These are phyloP conservation scores for Garrulus glandarius DNA, from an alignment of 2,797 vertebrate genomes.

Conservation along the genomic window DNA sequence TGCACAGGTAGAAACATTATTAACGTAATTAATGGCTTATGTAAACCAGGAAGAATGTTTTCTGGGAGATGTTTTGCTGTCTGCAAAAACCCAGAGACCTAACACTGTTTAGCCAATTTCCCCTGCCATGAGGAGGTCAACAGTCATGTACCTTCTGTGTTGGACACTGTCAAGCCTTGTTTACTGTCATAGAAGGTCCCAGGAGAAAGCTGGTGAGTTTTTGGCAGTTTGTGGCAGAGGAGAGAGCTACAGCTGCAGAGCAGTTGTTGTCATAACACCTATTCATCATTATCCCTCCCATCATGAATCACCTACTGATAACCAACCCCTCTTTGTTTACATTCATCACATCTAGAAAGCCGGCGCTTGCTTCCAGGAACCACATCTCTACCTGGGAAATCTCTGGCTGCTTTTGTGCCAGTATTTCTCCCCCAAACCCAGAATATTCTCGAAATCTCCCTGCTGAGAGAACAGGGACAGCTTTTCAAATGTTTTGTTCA, in stretches of 20 bases:
- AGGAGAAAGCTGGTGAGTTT: slow-evolving; percentile 46
- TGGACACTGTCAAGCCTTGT: slow-evolving; percentile 37
- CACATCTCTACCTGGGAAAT: slow-evolving; percentile 38
- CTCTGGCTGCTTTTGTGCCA: not conserved
- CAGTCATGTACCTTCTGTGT: slow-evolving; percentile 23
- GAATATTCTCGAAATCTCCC: slow-evolving; percentile 62
- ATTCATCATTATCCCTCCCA: slow-evolving; percentile 59
- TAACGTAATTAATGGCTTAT: slow-evolving; percentile 35
- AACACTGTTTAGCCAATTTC: slow-evolving; percentile 39
- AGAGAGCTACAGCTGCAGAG: slow-evolving; percentile 60
- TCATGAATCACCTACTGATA: slow-evolving; percentile 52
- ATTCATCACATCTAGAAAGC: slow-evolving; percentile 10
- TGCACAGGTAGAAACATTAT: slow-evolving; percentile 22
- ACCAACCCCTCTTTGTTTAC: slow-evolving; percentile 48
- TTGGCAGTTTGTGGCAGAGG: slow-evolving; percentile 43
- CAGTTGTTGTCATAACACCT: slow-evolving; percentile 66
- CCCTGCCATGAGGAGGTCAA: slow-evolving; percentile 35
- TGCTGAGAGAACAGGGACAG: slow-evolving; percentile 63
- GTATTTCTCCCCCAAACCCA: slow-evolving; percentile 6
- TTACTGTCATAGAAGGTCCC: slow-evolving; percentile 45
- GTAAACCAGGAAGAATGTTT: slow-evolving; percentile 11
- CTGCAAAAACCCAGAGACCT: slow-evolving; percentile 6
- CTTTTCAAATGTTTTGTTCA: slow-evolving; percentile 71
- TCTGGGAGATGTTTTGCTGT: slow-evolving; percentile 7
- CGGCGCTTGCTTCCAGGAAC: not conserved